Evolutionary conservation across 2,888 invertebrate species (phyloP).

Genomic region (Girardia tigrina): DNA sequence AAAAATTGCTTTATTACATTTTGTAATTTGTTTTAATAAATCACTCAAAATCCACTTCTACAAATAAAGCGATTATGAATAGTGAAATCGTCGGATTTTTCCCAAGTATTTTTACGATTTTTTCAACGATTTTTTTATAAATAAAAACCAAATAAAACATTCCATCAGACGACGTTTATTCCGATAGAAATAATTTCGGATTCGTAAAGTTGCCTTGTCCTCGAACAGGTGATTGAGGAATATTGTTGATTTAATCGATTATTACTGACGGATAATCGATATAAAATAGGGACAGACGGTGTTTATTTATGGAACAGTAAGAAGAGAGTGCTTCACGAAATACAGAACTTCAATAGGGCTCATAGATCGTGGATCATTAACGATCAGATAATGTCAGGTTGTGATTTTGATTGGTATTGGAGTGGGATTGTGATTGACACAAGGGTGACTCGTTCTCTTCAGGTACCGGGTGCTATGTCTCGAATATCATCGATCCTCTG

Average conservation of each 20-base stretch:
- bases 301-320: slow-evolving; percentile 1
- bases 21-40: too few relatives aligned
- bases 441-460: not conserved
- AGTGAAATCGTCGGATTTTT: not conserved
- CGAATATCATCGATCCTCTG: not conserved
- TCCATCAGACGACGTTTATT: not conserved
- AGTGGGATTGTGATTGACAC: not conserved
- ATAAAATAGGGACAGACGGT: not conserved
- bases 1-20: too few relatives aligned
- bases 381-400: not conserved
- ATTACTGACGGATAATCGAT: too few relatives aligned
- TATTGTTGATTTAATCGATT: not conserved
- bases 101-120: not conserved
- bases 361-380: not conserved
- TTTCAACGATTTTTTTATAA: not conserved
- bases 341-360: not conserved
- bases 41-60: too few relatives aligned
- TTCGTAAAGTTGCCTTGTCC: not conserved
- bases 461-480: not conserved
- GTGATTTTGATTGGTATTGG: too few relatives aligned
- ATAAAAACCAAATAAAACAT: too few relatives aligned
- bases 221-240: not conserved
- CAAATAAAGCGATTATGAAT: too few relatives aligned
- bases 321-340: not conserved
- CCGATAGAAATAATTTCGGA: not conserved